A percentile compares a stretch with the other conserved stretches of the same genome.
Conservation (phyloP, 2,888 invertebrate genomes). For the Odontomyia ornata region DNA sequence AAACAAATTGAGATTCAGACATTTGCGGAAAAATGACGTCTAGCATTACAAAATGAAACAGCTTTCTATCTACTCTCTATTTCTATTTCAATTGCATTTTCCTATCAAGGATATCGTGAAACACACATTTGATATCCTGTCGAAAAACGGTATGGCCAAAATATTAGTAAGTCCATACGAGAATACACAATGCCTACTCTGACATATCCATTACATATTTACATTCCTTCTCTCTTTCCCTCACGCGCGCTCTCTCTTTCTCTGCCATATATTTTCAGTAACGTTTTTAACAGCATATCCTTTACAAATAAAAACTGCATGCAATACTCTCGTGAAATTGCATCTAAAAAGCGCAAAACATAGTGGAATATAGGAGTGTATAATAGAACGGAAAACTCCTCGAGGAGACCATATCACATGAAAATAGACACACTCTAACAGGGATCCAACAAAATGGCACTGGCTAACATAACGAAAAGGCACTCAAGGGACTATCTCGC, state of each 20-base stretch:
- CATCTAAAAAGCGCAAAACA: background rate
- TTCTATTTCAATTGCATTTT: background rate
- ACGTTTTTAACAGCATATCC: background rate
- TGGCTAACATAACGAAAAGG: background rate
- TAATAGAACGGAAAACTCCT: background rate
- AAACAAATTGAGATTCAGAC: background rate
- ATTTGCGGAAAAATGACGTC: background rate
- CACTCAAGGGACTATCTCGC: background rate
- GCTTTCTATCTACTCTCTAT: background rate
- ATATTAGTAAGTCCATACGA: no score
- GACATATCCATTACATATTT: no score
- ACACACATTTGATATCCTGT: background rate
- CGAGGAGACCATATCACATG: background rate
- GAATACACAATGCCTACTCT: no score
- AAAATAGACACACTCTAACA: background rate
- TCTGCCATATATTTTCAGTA: no score
- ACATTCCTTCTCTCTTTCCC: no score
- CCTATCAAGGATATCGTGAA: background rate
- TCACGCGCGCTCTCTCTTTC: no score
- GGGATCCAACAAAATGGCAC: no score
- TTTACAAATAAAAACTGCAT: conserved; percentile 11
- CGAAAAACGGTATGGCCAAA: no score
- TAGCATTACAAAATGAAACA: background rate
- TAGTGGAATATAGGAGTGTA: background rate
- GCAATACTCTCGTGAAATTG: conserved; percentile 1